Percentiles rank a stretch among this genome's conserved stretches.
Conservation (phyloP, 2,888 invertebrate species). For the Callyntrura guangdongensis region DNA sequence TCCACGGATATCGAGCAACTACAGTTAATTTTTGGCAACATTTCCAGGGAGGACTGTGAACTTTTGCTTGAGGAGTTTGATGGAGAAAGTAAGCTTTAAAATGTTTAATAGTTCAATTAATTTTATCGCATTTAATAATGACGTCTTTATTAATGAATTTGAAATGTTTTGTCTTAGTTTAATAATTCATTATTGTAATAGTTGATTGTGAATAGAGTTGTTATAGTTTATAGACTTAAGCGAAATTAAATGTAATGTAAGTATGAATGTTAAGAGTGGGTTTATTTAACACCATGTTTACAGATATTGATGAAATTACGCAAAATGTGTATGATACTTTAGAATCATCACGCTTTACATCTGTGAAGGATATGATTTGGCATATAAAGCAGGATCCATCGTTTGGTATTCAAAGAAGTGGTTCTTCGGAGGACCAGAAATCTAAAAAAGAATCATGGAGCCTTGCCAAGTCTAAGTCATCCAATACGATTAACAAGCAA, state of each 20-base stretch:
- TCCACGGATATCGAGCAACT: neutral
- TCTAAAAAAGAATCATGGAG: slow-evolving; percentile 40
- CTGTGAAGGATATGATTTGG: slow-evolving; percentile 47
- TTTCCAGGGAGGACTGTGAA: slow-evolving; percentile 57
- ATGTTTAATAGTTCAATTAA: too few relatives aligned
- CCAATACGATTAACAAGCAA: slow-evolving; percentile 23
- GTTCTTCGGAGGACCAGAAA: neutral
- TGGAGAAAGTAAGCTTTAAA: neutral
- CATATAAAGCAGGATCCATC: slow-evolving; percentile 51
- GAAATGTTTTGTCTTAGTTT: too few relatives aligned
- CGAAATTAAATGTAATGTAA: neutral
- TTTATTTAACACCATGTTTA: neutral
- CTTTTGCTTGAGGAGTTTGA: slow-evolving; percentile 55
- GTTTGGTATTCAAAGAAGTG: neutral
- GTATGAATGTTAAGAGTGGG: too few relatives aligned
- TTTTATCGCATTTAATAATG: too few relatives aligned
- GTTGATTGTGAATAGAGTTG: too few relatives aligned
- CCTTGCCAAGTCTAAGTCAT: slow-evolving; percentile 61
- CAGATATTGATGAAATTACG: slow-evolving; percentile 21
- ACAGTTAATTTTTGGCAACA: neutral
- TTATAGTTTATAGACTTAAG: neutral
- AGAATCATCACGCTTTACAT: neutral
- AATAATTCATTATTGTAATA: too few relatives aligned
- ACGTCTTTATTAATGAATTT: too few relatives aligned
- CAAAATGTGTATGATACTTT: slow-evolving; percentile 35